These are phyloP conservation scores for Spicauda simplicius DNA, from an alignment of 2,888 invertebrate species.

Conservation along the genomic window DNA sequence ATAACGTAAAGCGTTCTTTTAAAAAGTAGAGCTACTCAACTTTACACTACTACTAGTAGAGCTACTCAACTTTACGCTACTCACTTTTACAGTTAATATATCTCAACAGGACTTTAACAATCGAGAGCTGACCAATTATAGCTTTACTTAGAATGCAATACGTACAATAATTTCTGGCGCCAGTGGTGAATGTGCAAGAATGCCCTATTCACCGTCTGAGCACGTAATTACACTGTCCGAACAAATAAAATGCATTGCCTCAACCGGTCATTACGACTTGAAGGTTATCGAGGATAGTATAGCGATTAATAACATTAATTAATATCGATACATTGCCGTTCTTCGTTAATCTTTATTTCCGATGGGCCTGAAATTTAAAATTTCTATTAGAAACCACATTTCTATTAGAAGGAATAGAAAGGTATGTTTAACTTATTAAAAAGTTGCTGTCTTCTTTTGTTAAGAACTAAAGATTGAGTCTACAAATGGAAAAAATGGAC, in stretches of 20 bases:
- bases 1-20: no score
- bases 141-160: background rate
- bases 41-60: no score
- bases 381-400: no score
- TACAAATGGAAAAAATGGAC: no score
- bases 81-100: no score
- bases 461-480: no score
- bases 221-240: background rate
- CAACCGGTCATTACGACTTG: constrained; percentile 36
- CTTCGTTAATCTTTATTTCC: background rate
- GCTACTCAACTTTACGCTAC: no score
- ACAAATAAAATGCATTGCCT: background rate
- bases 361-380: no score
- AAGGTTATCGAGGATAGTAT: constrained; percentile 41
- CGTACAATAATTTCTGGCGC: background rate
- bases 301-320: background rate
- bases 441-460: no score
- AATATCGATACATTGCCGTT: background rate
- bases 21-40: no score
- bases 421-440: no score
- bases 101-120: background rate
- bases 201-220: background rate
- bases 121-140: background rate
- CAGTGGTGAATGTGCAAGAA: background rate
- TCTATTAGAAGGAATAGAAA: no score